These are phyloP conservation scores for Manduca sexta DNA, from an alignment of 1,140 invertebrate species.

Conservation along the genomic window DNA sequence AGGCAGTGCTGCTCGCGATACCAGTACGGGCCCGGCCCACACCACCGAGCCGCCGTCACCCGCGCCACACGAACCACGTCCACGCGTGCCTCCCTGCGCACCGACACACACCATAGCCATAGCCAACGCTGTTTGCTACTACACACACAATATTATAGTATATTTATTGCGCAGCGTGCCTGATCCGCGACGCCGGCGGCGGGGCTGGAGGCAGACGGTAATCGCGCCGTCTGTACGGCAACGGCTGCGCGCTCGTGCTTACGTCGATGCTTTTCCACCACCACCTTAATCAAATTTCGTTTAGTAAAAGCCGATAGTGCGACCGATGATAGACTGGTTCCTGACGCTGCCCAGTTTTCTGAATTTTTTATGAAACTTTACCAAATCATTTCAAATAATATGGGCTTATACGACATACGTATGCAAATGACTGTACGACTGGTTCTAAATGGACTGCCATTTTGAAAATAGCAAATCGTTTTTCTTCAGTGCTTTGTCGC, in stretches of 20 bases:
- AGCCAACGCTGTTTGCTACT: not conserved
- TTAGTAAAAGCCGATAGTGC: not conserved
- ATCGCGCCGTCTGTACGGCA: slow-evolving; percentile 4
- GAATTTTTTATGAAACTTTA: too few relatives aligned
- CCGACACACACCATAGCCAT: not conserved
- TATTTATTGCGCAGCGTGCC: not conserved
- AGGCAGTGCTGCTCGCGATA: slow-evolving; percentile 4
- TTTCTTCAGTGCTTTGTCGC: too few relatives aligned
- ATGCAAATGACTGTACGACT: too few relatives aligned
- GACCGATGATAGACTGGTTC: not conserved
- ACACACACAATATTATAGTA: not conserved
- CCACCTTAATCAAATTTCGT: slow-evolving; percentile 2
- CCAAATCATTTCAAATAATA: too few relatives aligned
- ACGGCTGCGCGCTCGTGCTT: not conserved
- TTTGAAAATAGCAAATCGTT: too few relatives aligned
- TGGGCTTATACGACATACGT: too few relatives aligned
- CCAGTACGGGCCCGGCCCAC: slow-evolving; percentile 5
- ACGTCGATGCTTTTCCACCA: slow-evolving; percentile 14
- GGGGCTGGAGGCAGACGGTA: slow-evolving; percentile 9
- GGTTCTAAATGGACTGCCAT: too few relatives aligned
- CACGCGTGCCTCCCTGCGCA: not conserved
- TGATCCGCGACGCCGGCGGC: not conserved
- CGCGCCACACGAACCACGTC: not conserved
- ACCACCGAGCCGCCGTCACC: not conserved
- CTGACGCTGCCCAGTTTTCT: not conserved